A percentile compares a stretch with the other conserved stretches of the same genome.
Conservation (phyloP, 2,113 vertebrate species). For the Drymodes brunneopygia region DNA sequence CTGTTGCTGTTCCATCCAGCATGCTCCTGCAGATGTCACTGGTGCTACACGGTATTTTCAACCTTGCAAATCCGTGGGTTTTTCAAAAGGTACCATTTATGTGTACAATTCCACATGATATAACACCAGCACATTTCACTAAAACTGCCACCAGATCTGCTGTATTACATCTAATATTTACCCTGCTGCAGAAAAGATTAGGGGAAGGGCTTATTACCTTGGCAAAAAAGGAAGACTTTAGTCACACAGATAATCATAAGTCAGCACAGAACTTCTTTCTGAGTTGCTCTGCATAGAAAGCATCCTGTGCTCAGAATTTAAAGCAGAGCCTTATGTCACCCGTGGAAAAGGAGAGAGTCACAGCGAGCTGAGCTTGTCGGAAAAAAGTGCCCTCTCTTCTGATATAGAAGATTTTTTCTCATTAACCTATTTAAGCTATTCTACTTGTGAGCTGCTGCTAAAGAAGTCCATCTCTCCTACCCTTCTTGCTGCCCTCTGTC, state of each 20-base stretch:
- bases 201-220: neutral
- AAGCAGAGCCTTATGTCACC: neutral
- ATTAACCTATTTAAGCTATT: neutral
- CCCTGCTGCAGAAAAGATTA: neutral
- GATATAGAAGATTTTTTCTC: neutral
- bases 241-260: neutral
- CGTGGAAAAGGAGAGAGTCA: neutral
- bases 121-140: neutral
- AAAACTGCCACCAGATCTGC: neutral
- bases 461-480: neutral
- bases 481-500: neutral
- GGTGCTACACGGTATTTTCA: neutral
- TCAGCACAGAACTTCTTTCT: neutral
- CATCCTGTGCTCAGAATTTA: neutral
- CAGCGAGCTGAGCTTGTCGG: fast-evolving
- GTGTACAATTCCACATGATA: neutral
- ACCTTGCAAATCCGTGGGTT: neutral
- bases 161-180: slow-evolving; percentile 25
- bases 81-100: neutral
- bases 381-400: neutral
- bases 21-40: slow-evolving; percentile 71
- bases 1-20: neutral
- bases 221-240: neutral
- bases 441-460: neutral
- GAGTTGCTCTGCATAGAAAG: neutral